Conservation (phyloP, 1,140 invertebrate genomes). For the Eupristina koningsbergeri region DNA sequence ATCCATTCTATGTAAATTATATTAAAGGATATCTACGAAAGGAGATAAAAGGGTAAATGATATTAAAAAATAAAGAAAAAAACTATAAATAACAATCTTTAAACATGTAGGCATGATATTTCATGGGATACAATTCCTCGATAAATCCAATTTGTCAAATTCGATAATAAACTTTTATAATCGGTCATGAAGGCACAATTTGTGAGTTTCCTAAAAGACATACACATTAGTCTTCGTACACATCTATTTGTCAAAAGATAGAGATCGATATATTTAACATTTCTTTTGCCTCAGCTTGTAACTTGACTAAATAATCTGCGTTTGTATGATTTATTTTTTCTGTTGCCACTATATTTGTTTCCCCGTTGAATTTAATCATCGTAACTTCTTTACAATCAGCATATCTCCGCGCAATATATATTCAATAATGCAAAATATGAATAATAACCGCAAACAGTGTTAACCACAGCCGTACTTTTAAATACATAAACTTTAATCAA, state of each 20-base stretch:
- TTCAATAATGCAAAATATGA: slow-evolving; percentile 9
- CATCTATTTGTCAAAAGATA: slow-evolving; percentile 20
- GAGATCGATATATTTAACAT: neutral
- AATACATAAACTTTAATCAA: slow-evolving; percentile 20
- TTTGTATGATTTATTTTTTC: neutral
- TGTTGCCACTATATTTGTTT: neutral
- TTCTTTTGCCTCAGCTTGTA: neutral
- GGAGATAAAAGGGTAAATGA: no score
- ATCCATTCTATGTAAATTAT: no score
- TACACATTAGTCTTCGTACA: neutral
- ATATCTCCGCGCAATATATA: neutral
- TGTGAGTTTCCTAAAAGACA: neutral
- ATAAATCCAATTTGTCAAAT: neutral
- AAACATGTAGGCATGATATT: neutral
- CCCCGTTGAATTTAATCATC: neutral
- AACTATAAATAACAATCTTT: neutral
- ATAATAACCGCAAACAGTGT: neutral
- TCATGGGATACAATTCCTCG: neutral
- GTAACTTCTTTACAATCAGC: neutral
- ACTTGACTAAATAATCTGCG: neutral
- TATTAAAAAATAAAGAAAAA: no score
- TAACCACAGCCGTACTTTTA: neutral
- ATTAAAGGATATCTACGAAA: no score
- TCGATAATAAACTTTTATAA: neutral
- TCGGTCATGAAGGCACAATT: neutral